Evolutionary conservation across 1,140 invertebrate species (phyloP).

Genomic region (Drosophila arawakana): DNA sequence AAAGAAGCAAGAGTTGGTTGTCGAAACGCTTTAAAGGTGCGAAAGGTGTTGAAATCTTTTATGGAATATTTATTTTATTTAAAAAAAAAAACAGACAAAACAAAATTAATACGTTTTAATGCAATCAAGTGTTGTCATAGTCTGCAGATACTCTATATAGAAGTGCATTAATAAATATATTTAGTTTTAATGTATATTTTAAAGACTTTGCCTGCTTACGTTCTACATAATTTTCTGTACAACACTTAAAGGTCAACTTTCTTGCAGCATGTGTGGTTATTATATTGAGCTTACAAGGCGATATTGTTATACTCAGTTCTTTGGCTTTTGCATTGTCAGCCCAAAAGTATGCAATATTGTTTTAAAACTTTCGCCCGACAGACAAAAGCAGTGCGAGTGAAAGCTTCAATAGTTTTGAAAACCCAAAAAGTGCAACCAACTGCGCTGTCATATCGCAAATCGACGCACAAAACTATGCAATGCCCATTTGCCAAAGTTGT

Average conservation of each 20-base stretch:
- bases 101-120: not conserved
- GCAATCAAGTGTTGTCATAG: not conserved
- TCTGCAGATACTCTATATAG: too few relatives aligned
- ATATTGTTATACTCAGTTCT: slow-evolving; percentile 26
- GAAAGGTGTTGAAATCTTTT: not conserved
- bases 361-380: slow-evolving; percentile 35
- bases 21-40: slow-evolving; percentile 10
- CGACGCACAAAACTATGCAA: slow-evolving; percentile 51
- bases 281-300: slow-evolving; percentile 30
- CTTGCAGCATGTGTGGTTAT: slow-evolving; percentile 34
- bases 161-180: too few relatives aligned
- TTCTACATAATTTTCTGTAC: not conserved
- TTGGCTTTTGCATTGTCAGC: slow-evolving; percentile 36
- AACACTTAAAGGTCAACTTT: slow-evolving; percentile 12
- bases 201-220: too few relatives aligned
- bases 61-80: too few relatives aligned
- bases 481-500: slow-evolving; percentile 51
- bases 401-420: slow-evolving; percentile 33
- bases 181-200: too few relatives aligned
- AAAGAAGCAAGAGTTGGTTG: slow-evolving; percentile 22
- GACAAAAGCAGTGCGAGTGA: slow-evolving; percentile 33
- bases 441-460: slow-evolving; percentile 49
- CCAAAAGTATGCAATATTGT: slow-evolving; percentile 49
- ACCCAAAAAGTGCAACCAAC: slow-evolving; percentile 35
- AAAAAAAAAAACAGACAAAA: not conserved